A percentile compares a stretch with the other conserved stretches of the same genome.
Evolutionary conservation across 1,140 invertebrate genomes (phyloP).

Genomic region (Tetraneura akinire): DNA sequence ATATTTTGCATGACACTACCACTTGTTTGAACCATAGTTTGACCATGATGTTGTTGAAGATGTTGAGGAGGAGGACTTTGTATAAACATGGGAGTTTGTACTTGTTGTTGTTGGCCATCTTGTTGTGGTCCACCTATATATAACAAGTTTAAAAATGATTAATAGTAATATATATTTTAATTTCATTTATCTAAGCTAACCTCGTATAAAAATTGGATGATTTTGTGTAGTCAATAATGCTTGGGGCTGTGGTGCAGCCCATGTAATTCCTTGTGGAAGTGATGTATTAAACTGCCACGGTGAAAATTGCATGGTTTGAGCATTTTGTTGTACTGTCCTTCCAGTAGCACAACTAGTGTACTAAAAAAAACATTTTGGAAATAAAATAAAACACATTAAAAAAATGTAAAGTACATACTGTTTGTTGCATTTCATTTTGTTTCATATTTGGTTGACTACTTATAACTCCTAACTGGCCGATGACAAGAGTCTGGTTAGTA

Average conservation of each 20-base stretch:
- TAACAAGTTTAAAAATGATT: background rate
- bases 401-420: constrained; percentile 28
- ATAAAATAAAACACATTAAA: constrained; percentile 40
- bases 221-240: constrained; percentile 66
- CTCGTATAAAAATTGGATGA: constrained; percentile 82
- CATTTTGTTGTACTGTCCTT: constrained; percentile 48
- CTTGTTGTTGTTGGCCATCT: constrained; percentile 64
- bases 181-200: constrained; percentile 59
- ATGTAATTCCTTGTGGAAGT: constrained; percentile 68
- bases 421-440: constrained; percentile 57
- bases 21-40: constrained; percentile 56
- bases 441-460: constrained; percentile 59
- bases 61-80: constrained; percentile 71
- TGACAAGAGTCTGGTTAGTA: constrained; percentile 60
- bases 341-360: constrained; percentile 45
- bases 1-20: constrained; percentile 51
- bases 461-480: constrained; percentile 60
- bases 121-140: constrained; percentile 61
- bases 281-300: constrained; percentile 69
- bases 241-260: constrained; percentile 65
- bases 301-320: constrained; percentile 61
- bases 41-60: constrained; percentile 66
- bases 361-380: constrained; percentile 46
- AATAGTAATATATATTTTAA: no score
- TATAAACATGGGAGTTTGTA: constrained; percentile 71